Evolutionary conservation across 2,888 invertebrate species (phyloP).

Genomic region (Scaptodrosophila latifasciaeformis): DNA sequence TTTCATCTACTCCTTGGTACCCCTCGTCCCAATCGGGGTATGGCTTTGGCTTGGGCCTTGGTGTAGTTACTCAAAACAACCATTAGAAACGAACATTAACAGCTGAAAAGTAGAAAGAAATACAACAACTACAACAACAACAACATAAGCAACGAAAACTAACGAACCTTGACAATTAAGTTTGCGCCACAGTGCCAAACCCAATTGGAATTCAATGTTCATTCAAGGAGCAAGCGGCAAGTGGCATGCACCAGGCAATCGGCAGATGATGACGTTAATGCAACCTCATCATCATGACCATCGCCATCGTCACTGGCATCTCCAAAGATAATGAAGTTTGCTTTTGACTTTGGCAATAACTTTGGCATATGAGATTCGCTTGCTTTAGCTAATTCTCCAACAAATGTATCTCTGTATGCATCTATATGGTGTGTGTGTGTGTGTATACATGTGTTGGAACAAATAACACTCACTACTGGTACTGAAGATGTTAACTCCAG

Average conservation of each 20-base stretch:
- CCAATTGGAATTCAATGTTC: constrained; percentile 65
- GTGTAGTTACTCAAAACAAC: constrained; percentile 62
- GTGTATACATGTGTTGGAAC: constrained; percentile 63
- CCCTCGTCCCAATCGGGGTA: constrained; percentile 25
- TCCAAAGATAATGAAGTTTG: constrained; percentile 51
- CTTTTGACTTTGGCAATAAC: constrained; percentile 26
- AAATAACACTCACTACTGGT: constrained; percentile 47
- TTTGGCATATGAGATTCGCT: constrained; percentile 24
- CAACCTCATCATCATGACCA: background rate
- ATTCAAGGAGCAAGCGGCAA: constrained; percentile 48
- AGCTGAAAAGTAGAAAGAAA: constrained; percentile 21
- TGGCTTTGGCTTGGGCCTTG: constrained; percentile 20
- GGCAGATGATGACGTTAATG: too few relatives aligned
- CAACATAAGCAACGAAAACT: constrained; percentile 45
- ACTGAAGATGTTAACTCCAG: too few relatives aligned
- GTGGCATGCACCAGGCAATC: constrained; percentile 25
- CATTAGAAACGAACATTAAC: constrained; percentile 63
- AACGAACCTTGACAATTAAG: constrained; percentile 65
- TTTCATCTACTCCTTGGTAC: constrained; percentile 16
- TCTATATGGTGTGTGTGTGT: constrained; percentile 8
- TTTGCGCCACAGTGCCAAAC: constrained; percentile 65
- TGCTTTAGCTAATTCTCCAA: constrained; percentile 58
- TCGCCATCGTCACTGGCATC: constrained; percentile 25
- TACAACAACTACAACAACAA: constrained; percentile 9
- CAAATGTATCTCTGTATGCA: constrained; percentile 57